Conservation (phyloP, 2,797 vertebrate species). For the Acipenser transmontanus region DNA sequence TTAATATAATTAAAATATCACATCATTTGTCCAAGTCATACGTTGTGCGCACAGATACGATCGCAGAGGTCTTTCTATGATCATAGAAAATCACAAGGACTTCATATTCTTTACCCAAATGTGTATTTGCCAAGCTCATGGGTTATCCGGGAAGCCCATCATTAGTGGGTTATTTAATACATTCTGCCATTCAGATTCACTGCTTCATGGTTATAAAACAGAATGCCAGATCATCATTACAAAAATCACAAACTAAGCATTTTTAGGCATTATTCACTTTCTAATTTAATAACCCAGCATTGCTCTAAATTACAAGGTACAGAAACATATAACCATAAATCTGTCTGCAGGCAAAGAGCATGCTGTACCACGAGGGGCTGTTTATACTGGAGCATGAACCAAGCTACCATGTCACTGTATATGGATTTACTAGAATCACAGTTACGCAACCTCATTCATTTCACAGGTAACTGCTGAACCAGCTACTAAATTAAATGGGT, state of each 20-base stretch:
- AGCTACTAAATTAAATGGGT: background rate
- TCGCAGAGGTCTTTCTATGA: too few relatives aligned
- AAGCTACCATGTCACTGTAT: background rate
- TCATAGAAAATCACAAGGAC: too few relatives aligned
- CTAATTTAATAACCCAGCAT: background rate
- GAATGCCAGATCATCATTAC: background rate
- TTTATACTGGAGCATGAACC: background rate
- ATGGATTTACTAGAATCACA: background rate
- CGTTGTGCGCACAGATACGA: too few relatives aligned
- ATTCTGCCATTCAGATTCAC: background rate
- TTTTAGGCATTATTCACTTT: conserved; percentile 5
- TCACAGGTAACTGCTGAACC: background rate
- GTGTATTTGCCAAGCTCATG: background rate
- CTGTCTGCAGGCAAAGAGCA: background rate
- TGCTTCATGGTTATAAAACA: background rate
- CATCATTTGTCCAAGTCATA: too few relatives aligned
- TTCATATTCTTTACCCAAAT: background rate
- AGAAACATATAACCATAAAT: background rate
- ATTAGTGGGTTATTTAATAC: background rate
- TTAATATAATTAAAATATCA: too few relatives aligned
- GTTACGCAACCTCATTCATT: background rate
- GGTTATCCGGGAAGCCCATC: background rate
- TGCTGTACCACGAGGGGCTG: background rate
- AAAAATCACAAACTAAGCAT: background rate
- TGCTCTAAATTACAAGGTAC: background rate